Evolutionary conservation across 2,797 vertebrate species (phyloP), one percentile per base, ranked within the genome.

Genomic region (Otolemur crassicaudatus): DNA sequence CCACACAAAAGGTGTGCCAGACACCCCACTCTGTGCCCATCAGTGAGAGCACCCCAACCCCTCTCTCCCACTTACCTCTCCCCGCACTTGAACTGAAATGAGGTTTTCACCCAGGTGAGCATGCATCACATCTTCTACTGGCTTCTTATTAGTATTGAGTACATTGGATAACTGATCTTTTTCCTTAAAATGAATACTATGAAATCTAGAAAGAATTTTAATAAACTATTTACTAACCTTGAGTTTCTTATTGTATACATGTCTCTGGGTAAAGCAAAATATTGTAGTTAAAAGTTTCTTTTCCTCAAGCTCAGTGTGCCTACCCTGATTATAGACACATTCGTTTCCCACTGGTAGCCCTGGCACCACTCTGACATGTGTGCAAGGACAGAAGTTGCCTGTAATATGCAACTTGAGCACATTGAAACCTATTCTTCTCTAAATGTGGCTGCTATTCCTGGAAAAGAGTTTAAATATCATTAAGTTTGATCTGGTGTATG

Each of bases 171-270:
- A 46, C 12, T 12, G 46, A 75, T 56, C 22, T 81, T 60, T 22
- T 82, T 91, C 25, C 49, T 83, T 84, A 77, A 69, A 75, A 5
- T 84, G 60, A 87, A 67, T 56, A 31, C n/a, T 58, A 31, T 90
- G 29, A 90, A 87, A 85, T 77, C 13, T 67, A 92, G 23, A 63
- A 93, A 83, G 19, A 73, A 91, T 86, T 93, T 82, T 89, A 75
- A 83, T 53, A 53, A 86, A 75, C 37, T 14, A 2, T 67, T 82
- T 85, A 49, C 11, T 2, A 1, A 63, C 2, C 3, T 25, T 58
- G 34, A 79, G 4, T 90, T 86, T 83, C 70, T 86, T 58, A 12
- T 3, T 89, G 5, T 91, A 34, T 56, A 58, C 29, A 67, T 75
- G 27, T 81, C 5, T 4, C 49, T 69, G 34, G 14, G 13, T 76